phyloP scores from a whole-genome alignment of 2,113 vertebrate genomes.

The Pedionomus torquatus region DNA sequence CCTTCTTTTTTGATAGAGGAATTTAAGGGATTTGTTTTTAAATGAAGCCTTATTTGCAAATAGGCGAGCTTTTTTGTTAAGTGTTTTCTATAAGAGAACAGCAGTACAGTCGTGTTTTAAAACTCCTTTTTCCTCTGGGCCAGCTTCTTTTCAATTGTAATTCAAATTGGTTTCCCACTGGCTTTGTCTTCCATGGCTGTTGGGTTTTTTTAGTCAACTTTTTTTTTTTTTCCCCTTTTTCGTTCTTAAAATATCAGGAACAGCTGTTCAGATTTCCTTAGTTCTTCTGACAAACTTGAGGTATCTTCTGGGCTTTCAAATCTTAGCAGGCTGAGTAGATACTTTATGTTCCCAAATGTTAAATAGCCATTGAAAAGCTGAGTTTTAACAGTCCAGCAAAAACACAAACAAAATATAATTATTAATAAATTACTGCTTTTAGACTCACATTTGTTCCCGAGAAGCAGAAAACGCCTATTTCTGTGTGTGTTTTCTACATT shows the following conservation, averaged over 20 bases:
- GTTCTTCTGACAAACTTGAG: not conserved
- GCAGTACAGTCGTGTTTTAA: not conserved
- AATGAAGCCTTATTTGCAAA: not conserved
- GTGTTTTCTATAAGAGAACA: not conserved
- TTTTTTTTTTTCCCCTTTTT: not conserved
- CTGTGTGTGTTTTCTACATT: fast-evolving
- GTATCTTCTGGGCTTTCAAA: not conserved
- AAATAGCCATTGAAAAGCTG: not conserved
- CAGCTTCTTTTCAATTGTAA: not conserved
- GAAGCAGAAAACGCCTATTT: not conserved
- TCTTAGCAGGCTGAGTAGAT: not conserved
- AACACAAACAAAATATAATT: not conserved
- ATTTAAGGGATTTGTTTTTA: not conserved
- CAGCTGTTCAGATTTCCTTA: not conserved
- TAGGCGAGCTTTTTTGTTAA: not conserved
- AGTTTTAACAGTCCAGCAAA: not conserved
- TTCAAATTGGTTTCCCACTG: not conserved
- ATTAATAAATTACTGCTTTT: not conserved
- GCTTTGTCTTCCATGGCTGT: not conserved
- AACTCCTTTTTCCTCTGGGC: not conserved
- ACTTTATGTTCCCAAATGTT: not conserved
- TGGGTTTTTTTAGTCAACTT: not conserved
- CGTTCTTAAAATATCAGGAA: not conserved
- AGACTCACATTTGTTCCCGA: not conserved
- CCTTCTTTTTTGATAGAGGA: not conserved